Conservation (phyloP, 2,888 invertebrate genomes). For the Torymus tubicola region DNA sequence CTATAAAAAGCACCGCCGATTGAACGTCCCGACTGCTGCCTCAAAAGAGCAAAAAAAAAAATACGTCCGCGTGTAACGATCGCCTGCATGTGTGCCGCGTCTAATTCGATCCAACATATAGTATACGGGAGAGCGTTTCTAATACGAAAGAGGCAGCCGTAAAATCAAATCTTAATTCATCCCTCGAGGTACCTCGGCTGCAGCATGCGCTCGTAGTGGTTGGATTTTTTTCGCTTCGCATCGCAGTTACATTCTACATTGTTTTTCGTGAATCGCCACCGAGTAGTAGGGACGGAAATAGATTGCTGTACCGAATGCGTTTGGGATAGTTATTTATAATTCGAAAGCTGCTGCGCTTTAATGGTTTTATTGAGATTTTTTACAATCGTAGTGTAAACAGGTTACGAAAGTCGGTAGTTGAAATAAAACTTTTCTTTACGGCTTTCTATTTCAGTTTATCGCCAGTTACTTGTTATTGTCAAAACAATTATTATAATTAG, state of each 20-base stretch:
- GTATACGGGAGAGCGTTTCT: slow-evolving; percentile 22
- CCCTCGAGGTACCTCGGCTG: neutral
- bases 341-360: too few relatives aligned
- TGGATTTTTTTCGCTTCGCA: neutral
- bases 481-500: too few relatives aligned
- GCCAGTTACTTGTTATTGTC: too few relatives aligned
- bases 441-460: too few relatives aligned
- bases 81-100: neutral
- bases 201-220: neutral
- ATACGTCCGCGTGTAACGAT: neutral
- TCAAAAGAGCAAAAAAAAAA: too few relatives aligned
- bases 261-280: too few relatives aligned
- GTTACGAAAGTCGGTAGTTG: neutral
- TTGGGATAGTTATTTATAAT: too few relatives aligned
- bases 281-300: too few relatives aligned
- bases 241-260: too few relatives aligned
- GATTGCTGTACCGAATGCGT: too few relatives aligned
- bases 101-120: slow-evolving; percentile 20
- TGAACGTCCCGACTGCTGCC: neutral
- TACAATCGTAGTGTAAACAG: neutral
- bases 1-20: neutral
- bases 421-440: too few relatives aligned
- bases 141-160: slow-evolving; percentile 35
- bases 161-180: slow-evolving; percentile 39
- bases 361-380: too few relatives aligned